Percentiles rank a stretch among this genome's conserved stretches.
Conservation (phyloP, 2,113 vertebrate genomes). For the Puntigrus tetrazona region DNA sequence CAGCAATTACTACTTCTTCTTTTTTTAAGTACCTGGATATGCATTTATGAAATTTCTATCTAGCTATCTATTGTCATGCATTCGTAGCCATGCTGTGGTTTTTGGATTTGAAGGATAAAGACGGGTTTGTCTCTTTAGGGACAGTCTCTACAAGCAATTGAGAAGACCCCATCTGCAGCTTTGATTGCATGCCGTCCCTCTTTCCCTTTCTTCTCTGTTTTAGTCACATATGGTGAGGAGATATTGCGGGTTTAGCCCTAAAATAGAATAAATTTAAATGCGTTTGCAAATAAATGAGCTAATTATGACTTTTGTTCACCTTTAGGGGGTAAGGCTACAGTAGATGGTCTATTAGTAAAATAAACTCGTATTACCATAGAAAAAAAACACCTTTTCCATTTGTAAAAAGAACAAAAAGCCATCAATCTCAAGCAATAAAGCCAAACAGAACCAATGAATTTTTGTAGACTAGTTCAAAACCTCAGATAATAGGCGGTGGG, state of each 20-base stretch:
- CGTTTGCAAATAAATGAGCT: constrained; percentile 59
- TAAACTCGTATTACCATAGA: not conserved
- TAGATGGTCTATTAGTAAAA: constrained; percentile 18
- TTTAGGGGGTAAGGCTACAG: constrained; percentile 56
- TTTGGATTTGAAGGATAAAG: not conserved
- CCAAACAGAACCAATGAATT: not conserved
- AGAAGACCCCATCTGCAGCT: constrained; percentile 28
- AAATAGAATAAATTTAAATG: constrained; percentile 69
- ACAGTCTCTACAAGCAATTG: not conserved
- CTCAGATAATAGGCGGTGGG: not conserved
- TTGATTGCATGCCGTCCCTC: not conserved
- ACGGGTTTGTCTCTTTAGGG: not conserved
- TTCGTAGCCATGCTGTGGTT: not conserved
- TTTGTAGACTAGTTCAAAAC: not conserved
- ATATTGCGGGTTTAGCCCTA: constrained; percentile 62
- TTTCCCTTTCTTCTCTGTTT: constrained; percentile 41
- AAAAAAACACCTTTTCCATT: not conserved
- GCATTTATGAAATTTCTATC: not conserved
- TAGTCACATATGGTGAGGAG: constrained; percentile 66
- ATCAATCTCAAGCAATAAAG: not conserved
- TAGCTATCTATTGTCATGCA: no score
- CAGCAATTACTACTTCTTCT: no score
- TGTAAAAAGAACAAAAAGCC: not conserved
- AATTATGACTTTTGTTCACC: constrained; percentile 66
- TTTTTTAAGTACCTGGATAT: no score